Conservation (phyloP, 2,797 vertebrate species). For the Clarias fuscus region DNA sequence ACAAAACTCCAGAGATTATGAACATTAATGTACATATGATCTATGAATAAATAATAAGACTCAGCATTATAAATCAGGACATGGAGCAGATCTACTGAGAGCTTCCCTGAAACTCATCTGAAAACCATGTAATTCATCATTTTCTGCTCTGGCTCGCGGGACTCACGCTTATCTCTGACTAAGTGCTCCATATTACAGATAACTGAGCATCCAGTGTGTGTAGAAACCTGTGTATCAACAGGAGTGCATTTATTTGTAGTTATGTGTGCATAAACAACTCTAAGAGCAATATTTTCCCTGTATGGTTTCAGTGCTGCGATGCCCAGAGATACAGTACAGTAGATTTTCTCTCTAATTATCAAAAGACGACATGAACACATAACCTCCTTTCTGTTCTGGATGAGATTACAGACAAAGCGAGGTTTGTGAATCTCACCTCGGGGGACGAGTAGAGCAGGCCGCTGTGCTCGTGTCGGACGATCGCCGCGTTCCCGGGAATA, state of each 20-base stretch:
- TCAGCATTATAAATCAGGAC: background rate
- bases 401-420: background rate
- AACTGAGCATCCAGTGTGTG: background rate
- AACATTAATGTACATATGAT: background rate
- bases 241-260: background rate
- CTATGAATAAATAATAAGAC: background rate
- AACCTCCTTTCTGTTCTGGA: background rate
- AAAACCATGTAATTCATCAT: background rate
- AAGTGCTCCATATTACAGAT: background rate
- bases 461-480: slow-evolving; percentile 82
- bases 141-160: background rate
- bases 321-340: background rate
- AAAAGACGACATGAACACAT: background rate
- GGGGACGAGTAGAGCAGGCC: slow-evolving; percentile 85
- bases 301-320: background rate
- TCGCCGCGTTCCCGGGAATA: slow-evolving; percentile 88
- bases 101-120: background rate
- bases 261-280: background rate
- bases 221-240: background rate
- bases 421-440: slow-evolving; percentile 66
- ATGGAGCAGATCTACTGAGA: background rate
- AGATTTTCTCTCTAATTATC: background rate
- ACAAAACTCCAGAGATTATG: background rate
- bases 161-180: background rate
- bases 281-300: background rate